Evolutionary conservation across 2,113 vertebrate species (phyloP).

Genomic region (Oryzias javanicus): DNA sequence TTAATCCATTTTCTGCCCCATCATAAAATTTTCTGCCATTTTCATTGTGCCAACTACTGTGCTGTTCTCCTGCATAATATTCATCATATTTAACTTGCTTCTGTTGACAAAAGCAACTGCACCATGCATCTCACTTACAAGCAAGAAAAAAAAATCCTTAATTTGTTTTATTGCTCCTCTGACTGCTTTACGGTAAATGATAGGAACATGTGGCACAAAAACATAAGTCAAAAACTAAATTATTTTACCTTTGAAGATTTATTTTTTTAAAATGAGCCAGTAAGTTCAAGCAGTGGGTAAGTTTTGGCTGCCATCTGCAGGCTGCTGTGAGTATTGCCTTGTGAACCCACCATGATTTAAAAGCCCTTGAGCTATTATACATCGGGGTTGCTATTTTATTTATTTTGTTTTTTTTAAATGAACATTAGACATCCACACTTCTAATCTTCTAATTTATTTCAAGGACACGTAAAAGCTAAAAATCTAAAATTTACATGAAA

Average conservation of each 20-base stretch:
- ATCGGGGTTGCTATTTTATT: constrained; percentile 44
- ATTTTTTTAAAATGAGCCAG: constrained; percentile 36
- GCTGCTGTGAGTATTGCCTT: constrained; percentile 43
- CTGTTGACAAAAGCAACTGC: constrained; percentile 24
- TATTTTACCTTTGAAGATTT: constrained; percentile 72
- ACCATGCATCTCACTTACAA: constrained; percentile 65
- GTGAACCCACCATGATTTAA: constrained; percentile 30
- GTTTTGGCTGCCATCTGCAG: constrained; percentile 84
- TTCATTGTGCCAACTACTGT: constrained; percentile 29
- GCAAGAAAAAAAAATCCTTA: constrained; percentile 38
- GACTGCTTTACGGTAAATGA: constrained; percentile 54
- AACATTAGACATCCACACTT: constrained; percentile 67
- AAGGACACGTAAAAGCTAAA: constrained; percentile 60
- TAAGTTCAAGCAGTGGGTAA: constrained; percentile 52
- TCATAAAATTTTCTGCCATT: constrained; percentile 39
- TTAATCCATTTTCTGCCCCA: constrained; percentile 41
- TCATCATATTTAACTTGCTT: constrained; percentile 52
- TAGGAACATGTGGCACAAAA: constrained; percentile 48
- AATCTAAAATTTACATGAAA: constrained; percentile 46
- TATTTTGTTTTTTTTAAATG: constrained; percentile 47
- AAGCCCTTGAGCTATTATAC: constrained; percentile 64
- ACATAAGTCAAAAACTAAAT: constrained; percentile 47
- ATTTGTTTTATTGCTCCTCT: constrained; percentile 44
- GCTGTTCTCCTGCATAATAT: constrained; percentile 42
- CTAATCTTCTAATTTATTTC: constrained; percentile 67